Evolutionary conservation across 2,888 invertebrate species (phyloP).

Genomic region (Slavum lentiscoides): DNA sequence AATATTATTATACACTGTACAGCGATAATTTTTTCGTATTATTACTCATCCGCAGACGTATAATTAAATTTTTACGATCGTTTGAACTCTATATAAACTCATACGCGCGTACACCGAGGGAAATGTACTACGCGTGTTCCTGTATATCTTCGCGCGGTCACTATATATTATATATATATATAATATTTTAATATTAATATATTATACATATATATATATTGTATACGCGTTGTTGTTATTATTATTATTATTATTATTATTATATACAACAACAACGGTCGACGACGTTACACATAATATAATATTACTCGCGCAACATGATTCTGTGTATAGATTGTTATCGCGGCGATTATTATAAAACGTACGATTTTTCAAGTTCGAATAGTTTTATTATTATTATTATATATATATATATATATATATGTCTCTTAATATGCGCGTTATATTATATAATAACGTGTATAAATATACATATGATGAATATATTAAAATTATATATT

Average conservation of each 20-base stretch:
- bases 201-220: background rate
- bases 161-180: background rate
- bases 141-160: background rate
- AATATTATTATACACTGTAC: too few species aligned
- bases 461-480: too few species aligned
- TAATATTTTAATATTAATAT: background rate
- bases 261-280: slow-evolving; percentile 10
- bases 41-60: slow-evolving; percentile 30
- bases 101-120: background rate
- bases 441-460: too few species aligned
- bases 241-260: background rate
- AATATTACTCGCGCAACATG: slow-evolving; percentile 2
- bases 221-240: background rate
- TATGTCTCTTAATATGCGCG: too few species aligned
- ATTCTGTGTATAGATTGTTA: slow-evolving; percentile 28
- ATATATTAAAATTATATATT: too few species aligned
- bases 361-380: slow-evolving; percentile 28
- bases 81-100: slow-evolving; percentile 19
- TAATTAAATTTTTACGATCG: slow-evolving; percentile 44
- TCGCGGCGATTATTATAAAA: slow-evolving; percentile 10
- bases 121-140: background rate
- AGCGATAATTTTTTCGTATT: slow-evolving; percentile 37
- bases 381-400: slow-evolving; percentile 12
- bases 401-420: background rate
- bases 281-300: slow-evolving; percentile 13